Evolutionary conservation across 2,113 vertebrate species (phyloP).

Genomic region (Tragelaphus scriptus): DNA sequence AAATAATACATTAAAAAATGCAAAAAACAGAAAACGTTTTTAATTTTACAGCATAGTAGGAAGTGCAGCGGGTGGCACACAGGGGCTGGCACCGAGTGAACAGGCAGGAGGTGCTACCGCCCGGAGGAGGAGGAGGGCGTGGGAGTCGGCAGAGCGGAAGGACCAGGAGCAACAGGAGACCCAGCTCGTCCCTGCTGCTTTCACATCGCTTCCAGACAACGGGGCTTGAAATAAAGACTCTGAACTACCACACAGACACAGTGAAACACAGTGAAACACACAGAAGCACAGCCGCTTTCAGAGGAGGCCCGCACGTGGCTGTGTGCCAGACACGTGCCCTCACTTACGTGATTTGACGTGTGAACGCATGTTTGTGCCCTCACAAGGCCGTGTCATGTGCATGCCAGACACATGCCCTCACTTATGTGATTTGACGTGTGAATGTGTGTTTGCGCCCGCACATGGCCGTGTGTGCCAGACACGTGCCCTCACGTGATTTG

Average conservation of each 20-base stretch:
- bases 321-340: neutral
- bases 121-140: neutral
- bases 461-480: too few relatives aligned
- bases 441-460: too few relatives aligned
- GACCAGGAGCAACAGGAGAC: rapidly evolving
- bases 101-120: neutral
- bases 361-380: too few relatives aligned
- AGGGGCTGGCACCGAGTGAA: neutral
- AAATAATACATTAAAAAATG: neutral
- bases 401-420: too few relatives aligned
- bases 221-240: neutral
- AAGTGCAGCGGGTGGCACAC: neutral
- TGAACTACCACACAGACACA: rapidly evolving
- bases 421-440: rapidly evolving
- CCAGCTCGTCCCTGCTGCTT: neutral
- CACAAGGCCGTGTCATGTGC: too few relatives aligned
- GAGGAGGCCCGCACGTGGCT: rapidly evolving
- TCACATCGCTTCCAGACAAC: rapidly evolving
- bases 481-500: too few relatives aligned
- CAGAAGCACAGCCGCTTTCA: rapidly evolving
- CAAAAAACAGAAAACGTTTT: neutral
- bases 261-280: rapidly evolving
- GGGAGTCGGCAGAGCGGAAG: neutral
- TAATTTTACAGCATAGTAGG: neutral
- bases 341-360: neutral